Conservation (phyloP, 2,113 vertebrate genomes). For the Podarcis cretensis region DNA sequence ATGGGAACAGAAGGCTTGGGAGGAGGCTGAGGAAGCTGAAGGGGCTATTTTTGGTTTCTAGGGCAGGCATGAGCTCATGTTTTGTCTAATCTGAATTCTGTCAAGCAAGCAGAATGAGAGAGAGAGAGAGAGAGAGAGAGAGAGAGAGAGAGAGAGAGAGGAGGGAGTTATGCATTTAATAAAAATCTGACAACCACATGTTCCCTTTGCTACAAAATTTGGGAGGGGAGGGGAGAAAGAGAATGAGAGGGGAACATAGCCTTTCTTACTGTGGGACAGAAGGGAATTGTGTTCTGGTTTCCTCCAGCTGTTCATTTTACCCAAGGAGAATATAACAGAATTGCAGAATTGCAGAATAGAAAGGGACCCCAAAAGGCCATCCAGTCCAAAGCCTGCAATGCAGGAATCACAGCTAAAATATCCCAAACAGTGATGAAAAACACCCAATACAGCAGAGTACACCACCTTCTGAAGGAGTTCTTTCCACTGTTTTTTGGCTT, state of each 20-base stretch:
- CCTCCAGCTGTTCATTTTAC: neutral
- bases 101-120: constrained; percentile 77
- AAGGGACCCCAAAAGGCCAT: too few species aligned
- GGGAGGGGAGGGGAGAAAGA: constrained; percentile 14
- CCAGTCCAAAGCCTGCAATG: too few species aligned
- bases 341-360: too few species aligned
- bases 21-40: constrained; percentile 8
- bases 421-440: too few species aligned
- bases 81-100: constrained; percentile 85
- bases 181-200: constrained; percentile 83
- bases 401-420: too few species aligned
- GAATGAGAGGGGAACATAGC: neutral
- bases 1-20: neutral
- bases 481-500: neutral
- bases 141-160: constrained; percentile 27
- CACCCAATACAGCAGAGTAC: too few species aligned
- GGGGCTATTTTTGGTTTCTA: constrained; percentile 53
- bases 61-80: constrained; percentile 80
- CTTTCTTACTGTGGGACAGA: constrained; percentile 17
- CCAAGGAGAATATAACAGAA: neutral
- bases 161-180: constrained; percentile 64
- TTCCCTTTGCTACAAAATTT: constrained; percentile 70
- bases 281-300: neutral
- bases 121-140: constrained; percentile 45
- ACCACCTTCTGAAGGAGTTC: too few species aligned